Evolutionary conservation across 2,113 vertebrate species (phyloP).

Genomic region (Meles meles): DNA sequence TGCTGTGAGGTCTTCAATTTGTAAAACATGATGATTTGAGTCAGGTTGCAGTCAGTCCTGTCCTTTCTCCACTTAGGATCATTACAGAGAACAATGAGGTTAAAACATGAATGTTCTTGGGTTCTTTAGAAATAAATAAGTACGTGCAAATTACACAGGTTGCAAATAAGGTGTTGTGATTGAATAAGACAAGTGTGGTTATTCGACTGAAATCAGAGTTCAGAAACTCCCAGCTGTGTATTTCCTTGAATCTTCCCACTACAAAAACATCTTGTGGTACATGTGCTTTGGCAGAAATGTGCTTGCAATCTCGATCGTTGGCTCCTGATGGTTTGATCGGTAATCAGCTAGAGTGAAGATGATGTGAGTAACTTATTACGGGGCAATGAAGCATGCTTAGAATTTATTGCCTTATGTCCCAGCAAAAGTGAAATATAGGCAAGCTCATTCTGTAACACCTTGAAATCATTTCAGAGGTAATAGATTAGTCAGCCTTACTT

Average conservation of each 20-base stretch:
- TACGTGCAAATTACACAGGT: not conserved
- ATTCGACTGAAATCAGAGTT: not conserved
- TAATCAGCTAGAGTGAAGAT: not conserved
- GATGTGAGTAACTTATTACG: conserved; percentile 28
- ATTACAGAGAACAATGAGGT: not conserved
- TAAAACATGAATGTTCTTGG: not conserved
- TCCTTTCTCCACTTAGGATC: not conserved
- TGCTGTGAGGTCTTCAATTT: not conserved
- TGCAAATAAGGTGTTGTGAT: not conserved
- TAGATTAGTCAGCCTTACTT: conserved; percentile 40
- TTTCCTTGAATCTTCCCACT: not conserved
- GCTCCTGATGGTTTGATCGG: not conserved
- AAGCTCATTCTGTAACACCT: conserved; percentile 8
- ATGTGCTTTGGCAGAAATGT: not conserved
- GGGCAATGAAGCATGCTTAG: not conserved
- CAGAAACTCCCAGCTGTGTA: not conserved
- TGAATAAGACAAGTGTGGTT: not conserved
- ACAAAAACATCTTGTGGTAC: not conserved
- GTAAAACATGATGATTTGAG: not conserved
- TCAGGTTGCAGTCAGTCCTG: not conserved
- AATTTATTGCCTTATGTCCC: conserved; percentile 42
- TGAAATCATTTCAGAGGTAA: conserved; percentile 20
- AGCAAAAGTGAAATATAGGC: conserved; percentile 12
- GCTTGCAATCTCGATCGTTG: not conserved
- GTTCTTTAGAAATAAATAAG: not conserved